Base-by-base conservation (phyloP, 2,888 invertebrate genomes). In the Drosophila cracens region DNA sequence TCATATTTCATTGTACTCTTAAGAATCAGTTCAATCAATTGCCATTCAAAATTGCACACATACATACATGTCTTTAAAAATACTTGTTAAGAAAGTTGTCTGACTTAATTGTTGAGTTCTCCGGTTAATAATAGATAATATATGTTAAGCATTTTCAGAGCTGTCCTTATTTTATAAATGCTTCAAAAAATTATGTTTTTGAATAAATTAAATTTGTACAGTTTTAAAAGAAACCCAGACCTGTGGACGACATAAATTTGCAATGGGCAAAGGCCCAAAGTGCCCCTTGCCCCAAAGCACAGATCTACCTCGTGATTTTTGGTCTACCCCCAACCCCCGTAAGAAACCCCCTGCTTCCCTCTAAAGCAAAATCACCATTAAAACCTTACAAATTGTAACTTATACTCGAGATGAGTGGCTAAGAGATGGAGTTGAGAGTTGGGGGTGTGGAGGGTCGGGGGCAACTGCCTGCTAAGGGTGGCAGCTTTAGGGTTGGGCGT, bases 371-470 rank as follows among this genome's bases (percentile, higher is more conserved):
- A 79, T 68, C 75, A 72, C 84, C 84, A 88, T 88, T 82, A 82
- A 85, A 87, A 86, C 74, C 87, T 86, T 82, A 76, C 78, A 82
- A 89, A 89, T 82, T 85, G 87, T 89, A 83, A 89, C 87, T 89
- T 85, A 82, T 82, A 85, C 74, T 69, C 69, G 33, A 64, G 80
- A 81, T 72, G 82, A 87, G 75, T 79, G 81, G 77, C 73, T 34
- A 66, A 63, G 64, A 62, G 76, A 51, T 54, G 52, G 59, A 21
- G 10, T 54, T 18, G 31, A 21, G 49, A 31, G 54, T 27, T 36
- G 36, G 27, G 18, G 54, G 27, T 4, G 27, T 54, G 34, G 31
- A 21, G 49, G n/a, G 56, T 56, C 16, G 38, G 56, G 27, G 56
- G 13, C 13, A 36, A 31, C 29, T 29, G 40, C n/a, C 8, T 48